These are phyloP conservation scores for Clarias pachynema DNA, from an alignment of 2,797 vertebrate genomes.

Conservation along the genomic window DNA sequence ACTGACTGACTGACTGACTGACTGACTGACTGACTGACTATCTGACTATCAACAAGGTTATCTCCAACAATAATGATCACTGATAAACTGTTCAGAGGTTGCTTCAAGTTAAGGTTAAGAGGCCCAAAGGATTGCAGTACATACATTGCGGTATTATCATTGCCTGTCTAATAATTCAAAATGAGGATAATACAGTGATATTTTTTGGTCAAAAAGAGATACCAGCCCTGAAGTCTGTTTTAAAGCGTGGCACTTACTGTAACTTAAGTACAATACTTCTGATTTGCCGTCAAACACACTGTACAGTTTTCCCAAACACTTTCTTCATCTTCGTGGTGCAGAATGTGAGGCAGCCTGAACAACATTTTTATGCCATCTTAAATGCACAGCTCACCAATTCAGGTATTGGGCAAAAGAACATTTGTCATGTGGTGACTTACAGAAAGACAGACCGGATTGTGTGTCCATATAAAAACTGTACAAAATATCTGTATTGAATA, in stretches of 20 bases:
- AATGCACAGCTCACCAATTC: not conserved
- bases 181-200: not conserved
- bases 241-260: conserved; percentile 11
- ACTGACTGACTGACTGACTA: not conserved
- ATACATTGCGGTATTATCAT: not conserved
- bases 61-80: conserved; percentile 6
- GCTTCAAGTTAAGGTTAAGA: not conserved
- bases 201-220: not conserved
- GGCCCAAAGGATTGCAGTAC: conserved; percentile 2
- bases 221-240: not conserved
- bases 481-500: conserved; percentile 59
- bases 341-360: not conserved
- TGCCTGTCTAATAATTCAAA: not conserved
- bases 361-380: not conserved
- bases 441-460: conserved; percentile 31
- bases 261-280: conserved; percentile 6
- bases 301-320: not conserved
- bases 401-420: conserved; percentile 16
- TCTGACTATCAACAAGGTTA: conserved; percentile 14
- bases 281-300: not conserved
- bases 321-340: not conserved
- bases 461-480: conserved; percentile 56
- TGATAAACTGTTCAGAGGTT: not conserved
- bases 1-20: conserved; percentile 4
- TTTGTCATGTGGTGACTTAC: conserved; percentile 22